phyloP scores from a whole-genome alignment of 2,113 vertebrate genomes.

The Motacilla alba region DNA sequence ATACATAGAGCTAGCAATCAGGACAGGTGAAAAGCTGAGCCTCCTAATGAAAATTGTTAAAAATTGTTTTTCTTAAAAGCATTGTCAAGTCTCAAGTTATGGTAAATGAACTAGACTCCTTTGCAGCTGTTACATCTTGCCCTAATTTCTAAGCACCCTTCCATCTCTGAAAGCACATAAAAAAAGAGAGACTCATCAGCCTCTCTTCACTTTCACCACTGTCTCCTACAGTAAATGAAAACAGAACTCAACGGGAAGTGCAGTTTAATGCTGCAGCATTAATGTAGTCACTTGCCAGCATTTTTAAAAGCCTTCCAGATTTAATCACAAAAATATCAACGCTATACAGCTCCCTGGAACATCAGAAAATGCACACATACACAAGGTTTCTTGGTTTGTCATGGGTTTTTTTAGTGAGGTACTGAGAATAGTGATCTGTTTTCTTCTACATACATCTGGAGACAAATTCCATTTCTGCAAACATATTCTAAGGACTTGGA shows the following conservation, averaged over 20 bases:
- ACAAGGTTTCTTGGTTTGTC: background rate
- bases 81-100: background rate
- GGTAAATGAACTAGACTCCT: background rate
- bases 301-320: background rate
- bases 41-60: background rate
- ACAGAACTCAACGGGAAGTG: background rate
- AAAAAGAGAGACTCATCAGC: background rate
- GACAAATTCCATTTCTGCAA: background rate
- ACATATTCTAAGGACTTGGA: background rate
- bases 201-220: background rate
- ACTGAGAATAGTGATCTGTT: background rate
- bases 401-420: fast-evolving
- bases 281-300: background rate
- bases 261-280: background rate
- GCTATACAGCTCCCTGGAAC: background rate
- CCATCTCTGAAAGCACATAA: background rate
- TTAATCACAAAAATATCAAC: background rate
- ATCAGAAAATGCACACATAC: background rate
- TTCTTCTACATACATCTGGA: background rate
- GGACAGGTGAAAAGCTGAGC: background rate
- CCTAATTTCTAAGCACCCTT: background rate
- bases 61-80: background rate
- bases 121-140: background rate
- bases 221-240: background rate
- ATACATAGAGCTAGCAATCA: background rate